phyloP scores from a whole-genome alignment of 2,113 vertebrate genomes.

The Halcyon senegalensis region DNA sequence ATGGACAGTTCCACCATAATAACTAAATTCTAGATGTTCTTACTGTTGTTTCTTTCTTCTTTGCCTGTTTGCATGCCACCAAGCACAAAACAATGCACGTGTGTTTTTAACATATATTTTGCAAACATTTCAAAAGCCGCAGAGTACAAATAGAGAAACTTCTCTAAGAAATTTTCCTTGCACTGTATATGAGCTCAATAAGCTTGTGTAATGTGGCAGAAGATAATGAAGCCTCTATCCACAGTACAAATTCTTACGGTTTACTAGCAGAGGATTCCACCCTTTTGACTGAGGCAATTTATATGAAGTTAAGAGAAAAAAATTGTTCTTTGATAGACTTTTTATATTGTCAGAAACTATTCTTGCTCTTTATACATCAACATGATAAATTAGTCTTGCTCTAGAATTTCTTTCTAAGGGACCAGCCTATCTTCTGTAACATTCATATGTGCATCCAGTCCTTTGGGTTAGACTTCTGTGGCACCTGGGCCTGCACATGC shows the following conservation, averaged over 20 bases:
- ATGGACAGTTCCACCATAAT: background rate
- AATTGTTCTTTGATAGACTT: background rate
- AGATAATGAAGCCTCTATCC: background rate
- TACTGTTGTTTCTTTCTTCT: background rate
- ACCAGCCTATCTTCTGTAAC: background rate
- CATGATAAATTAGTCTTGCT: background rate
- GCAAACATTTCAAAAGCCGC: background rate
- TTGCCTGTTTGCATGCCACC: background rate
- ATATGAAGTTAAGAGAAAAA: background rate
- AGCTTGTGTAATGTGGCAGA: background rate
- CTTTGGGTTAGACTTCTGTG: background rate
- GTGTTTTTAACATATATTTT: background rate
- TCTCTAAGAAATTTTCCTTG: background rate
- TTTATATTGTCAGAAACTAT: background rate
- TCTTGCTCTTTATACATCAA: background rate
- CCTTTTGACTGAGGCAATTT: background rate
- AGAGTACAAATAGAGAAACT: background rate
- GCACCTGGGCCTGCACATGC: background rate
- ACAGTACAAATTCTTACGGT: background rate
- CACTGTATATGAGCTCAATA: background rate
- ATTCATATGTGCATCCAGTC: background rate
- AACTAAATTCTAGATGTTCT: background rate
- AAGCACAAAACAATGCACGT: background rate
- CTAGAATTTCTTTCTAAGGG: background rate
- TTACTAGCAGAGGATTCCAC: background rate